Evolutionary conservation across 2,888 invertebrate species (phyloP).

Genomic region (Bombylius major): DNA sequence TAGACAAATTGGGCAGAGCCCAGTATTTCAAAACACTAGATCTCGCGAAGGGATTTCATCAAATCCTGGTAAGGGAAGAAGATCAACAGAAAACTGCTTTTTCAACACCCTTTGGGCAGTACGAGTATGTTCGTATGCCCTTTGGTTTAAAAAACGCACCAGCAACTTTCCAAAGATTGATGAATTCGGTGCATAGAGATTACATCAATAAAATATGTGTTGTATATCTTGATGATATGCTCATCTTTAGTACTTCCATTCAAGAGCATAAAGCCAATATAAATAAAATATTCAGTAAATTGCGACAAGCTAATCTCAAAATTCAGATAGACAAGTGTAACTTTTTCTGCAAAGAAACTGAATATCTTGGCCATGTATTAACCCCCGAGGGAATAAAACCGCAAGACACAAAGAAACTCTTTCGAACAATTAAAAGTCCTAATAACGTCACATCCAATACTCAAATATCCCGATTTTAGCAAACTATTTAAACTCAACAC

Average conservation of each 20-base stretch:
- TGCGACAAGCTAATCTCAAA: background rate
- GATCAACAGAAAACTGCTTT: constrained; percentile 23
- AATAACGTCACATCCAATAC: background rate
- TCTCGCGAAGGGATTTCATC: constrained; percentile 19
- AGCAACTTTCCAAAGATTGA: constrained; percentile 24
- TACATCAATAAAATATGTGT: constrained; percentile 9
- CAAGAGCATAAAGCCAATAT: constrained; percentile 15
- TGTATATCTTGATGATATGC: constrained; percentile 22
- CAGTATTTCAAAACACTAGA: constrained; percentile 17
- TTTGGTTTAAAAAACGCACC: constrained; percentile 24
- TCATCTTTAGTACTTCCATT: constrained; percentile 13
- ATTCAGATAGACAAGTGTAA: background rate
- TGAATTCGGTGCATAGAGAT: constrained; percentile 19
- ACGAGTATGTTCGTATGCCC: constrained; percentile 22
- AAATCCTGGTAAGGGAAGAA: constrained; percentile 16
- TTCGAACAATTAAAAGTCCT: background rate
- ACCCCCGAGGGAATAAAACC: background rate
- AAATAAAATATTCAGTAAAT: background rate
- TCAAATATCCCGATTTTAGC: background rate
- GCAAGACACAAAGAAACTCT: background rate
- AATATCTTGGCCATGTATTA: background rate
- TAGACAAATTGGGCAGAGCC: constrained; percentile 14
- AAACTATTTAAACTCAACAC: background rate
- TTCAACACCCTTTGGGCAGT: constrained; percentile 20
- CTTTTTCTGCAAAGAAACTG: background rate